These are phyloP conservation scores for Leucoraja ocellata DNA, from an alignment of 2,797 vertebrate species.

Conservation along the genomic window DNA sequence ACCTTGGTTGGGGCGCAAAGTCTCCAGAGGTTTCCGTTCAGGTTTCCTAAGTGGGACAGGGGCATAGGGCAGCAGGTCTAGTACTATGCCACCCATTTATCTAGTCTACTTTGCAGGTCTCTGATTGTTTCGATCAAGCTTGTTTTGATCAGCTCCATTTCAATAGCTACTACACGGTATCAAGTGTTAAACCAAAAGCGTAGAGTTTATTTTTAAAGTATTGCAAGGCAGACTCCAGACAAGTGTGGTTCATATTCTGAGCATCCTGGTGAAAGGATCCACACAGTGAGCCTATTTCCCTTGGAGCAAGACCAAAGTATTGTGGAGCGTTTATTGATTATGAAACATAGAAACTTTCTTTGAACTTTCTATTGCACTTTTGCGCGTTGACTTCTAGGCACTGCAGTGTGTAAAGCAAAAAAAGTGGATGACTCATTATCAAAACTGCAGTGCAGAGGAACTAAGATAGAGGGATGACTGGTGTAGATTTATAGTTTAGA, in stretches of 20 bases:
- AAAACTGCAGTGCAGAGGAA: not conserved
- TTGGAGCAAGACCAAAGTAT: not conserved
- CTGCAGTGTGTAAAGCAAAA: not conserved
- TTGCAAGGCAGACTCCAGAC: not conserved
- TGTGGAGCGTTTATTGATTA: not conserved
- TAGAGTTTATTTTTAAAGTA: not conserved
- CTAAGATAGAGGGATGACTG: not conserved
- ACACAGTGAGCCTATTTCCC: not conserved
- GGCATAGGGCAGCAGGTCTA: too few relatives aligned
- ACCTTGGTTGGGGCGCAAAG: too few relatives aligned
- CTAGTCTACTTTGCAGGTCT: not conserved
- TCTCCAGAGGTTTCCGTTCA: too few relatives aligned
- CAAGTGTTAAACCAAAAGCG: not conserved
- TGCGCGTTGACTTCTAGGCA: not conserved
- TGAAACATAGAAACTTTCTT: not conserved
- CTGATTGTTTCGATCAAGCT: not conserved
- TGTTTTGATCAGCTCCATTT: not conserved
- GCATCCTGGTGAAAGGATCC: not conserved
- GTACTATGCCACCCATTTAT: too few relatives aligned
- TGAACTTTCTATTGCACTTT: slow-evolving; percentile 9
- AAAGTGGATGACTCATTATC: not conserved
- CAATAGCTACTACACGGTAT: not conserved
- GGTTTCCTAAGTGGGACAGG: too few relatives aligned
- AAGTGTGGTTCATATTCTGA: not conserved
- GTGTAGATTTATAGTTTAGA: not conserved